phyloP scores from a whole-genome alignment of 2,888 invertebrate species.

The Rhogogaster chlorosoma region DNA sequence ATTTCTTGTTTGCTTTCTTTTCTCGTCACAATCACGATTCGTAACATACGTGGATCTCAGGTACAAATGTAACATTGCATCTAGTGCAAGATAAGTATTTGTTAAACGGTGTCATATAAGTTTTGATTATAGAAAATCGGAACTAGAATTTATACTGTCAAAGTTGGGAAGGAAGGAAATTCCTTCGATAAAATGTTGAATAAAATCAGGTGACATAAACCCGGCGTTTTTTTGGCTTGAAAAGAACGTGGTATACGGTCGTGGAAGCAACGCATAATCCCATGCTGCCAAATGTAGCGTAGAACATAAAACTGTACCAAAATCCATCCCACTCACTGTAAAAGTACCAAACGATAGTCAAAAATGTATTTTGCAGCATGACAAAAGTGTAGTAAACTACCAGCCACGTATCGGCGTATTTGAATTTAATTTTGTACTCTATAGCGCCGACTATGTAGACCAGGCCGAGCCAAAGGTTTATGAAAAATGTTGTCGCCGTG shows the following conservation, averaged over 20 bases:
- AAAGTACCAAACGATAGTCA: constrained; percentile 86
- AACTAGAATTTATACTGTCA: not conserved
- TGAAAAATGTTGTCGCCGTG: constrained; percentile 70
- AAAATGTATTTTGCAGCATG: constrained; percentile 83
- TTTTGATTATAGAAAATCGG: not conserved
- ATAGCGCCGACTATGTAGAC: constrained; percentile 88
- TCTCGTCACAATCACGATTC: not conserved
- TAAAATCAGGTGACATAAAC: constrained; percentile 63
- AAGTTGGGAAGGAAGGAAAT: not conserved
- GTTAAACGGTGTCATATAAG: not conserved
- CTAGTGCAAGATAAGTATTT: not conserved
- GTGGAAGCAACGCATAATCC: constrained; percentile 70
- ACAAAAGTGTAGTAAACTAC: constrained; percentile 84
- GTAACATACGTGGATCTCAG: constrained; percentile 29
- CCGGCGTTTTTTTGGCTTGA: constrained; percentile 73
- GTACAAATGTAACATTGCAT: constrained; percentile 31
- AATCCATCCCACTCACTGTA: constrained; percentile 82
- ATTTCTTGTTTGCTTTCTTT: not conserved
- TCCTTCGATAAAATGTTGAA: not conserved
- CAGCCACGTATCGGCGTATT: constrained; percentile 86
- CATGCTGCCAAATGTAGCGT: constrained; percentile 81
- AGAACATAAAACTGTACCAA: constrained; percentile 86
- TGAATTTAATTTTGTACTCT: constrained; percentile 89
- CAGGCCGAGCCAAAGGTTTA: constrained; percentile 84
- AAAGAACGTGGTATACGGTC: constrained; percentile 67